Percentiles rank a stretch among this genome's conserved stretches.
These are phyloP conservation scores for Blomia tropicalis DNA, from an alignment of 2,888 invertebrate species.

Conservation along the genomic window DNA sequence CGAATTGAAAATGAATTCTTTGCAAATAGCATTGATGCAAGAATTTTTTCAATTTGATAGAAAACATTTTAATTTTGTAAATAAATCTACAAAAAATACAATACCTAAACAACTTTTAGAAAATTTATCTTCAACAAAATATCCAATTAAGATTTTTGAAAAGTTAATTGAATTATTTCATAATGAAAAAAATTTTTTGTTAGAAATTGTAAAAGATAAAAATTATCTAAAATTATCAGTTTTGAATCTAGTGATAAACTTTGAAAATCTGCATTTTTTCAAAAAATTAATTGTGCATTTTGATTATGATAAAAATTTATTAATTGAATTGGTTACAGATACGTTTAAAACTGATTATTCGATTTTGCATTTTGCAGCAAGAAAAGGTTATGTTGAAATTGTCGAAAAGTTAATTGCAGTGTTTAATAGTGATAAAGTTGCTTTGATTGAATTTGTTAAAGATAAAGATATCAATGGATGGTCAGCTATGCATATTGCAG, in stretches of 20 bases:
- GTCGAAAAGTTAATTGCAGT: no score
- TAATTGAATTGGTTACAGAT: neutral
- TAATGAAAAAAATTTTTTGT: neutral
- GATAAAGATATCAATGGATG: no score
- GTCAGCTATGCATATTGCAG: no score
- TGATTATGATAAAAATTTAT: neutral
- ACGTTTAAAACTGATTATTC: neutral
- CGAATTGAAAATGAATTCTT: no score
- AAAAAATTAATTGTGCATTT: no score
- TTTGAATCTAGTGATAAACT: no score
- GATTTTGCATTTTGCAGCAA: neutral
- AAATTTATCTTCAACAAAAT: neutral
- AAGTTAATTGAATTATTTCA: neutral
- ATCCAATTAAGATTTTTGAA: neutral
- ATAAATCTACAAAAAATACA: neutral
- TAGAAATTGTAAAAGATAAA: neutral
- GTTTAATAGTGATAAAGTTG: no score
- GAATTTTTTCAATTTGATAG: neutral
- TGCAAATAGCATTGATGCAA: neutral
- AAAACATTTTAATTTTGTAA: neutral
- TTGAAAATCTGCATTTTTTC: no score
- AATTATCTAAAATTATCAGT: neutral
- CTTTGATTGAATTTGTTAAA: no score
- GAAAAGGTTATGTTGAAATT: no score
- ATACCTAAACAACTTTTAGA: neutral